Evolutionary conservation across 2,113 vertebrate genomes (phyloP), one percentile per base, ranked within the genome.

Genomic region (Atherinomorus stipes): DNA sequence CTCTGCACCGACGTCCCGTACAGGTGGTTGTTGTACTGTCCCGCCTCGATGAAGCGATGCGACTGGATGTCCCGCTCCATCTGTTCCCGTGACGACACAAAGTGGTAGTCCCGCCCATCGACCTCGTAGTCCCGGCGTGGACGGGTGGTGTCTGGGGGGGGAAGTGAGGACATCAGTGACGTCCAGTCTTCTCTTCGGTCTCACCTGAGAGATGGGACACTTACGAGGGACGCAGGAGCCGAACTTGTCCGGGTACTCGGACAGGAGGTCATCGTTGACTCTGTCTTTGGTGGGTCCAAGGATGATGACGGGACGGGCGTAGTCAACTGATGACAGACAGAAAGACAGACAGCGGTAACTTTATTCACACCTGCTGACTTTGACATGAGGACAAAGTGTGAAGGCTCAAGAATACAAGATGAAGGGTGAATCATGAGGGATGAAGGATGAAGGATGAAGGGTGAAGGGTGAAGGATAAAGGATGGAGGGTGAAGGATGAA

Each of bases 1-100:
- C 95, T 95, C 92, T 97, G 96, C 63, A 96, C 96, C 0, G 95
- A 96, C 21, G 96, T 96, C 28, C 96, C 95, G 0, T 96, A 96
- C 74, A 97, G 94, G 90, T 97, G 96, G 85, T 93, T 95, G 90
- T 96, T 96, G 87, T 96, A 96, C 84, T 96, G 95, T 10, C 95
- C 95, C 2, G 95, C 95, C 91, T 96, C 95, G 1, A 97, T 97
- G 92, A 96, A 97, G 78, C 95, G 95, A 78, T 97, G 96, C 0
- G 94, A 94, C 82, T 97, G 96, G 78, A 97, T 97, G 90, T 97
- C 96, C 45, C 95, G 95, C 92, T 97, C 96, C 96, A 97, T 97
- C 90, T 97, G 96, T 82, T 97, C 96, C 74, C 96, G 94, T 11
- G 96, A 97, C 0, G 94, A 93, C 78, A 97, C 96, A 65, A 97